Conservation (phyloP, 2,888 invertebrate genomes). For the Hybos culiciformis region DNA sequence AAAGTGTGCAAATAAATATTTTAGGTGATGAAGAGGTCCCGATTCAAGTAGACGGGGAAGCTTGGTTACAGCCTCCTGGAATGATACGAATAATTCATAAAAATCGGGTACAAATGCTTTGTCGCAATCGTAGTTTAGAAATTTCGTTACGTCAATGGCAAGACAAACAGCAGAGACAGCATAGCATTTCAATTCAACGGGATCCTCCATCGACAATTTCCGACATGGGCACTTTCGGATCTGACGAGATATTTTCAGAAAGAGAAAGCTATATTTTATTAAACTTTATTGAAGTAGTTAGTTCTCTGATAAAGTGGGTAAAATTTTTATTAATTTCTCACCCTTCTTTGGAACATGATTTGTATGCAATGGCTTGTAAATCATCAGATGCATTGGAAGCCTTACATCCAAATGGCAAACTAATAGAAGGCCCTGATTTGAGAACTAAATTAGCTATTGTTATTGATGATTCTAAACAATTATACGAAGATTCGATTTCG, state of each 20-base stretch:
- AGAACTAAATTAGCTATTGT: conserved; percentile 57
- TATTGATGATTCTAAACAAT: conserved; percentile 36
- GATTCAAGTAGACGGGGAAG: conserved; percentile 94
- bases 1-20: conserved; percentile 91
- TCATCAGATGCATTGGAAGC: conserved; percentile 54
- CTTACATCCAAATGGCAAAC: conserved; percentile 68
- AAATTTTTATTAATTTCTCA: conserved; percentile 52
- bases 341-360: conserved; percentile 52
- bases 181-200: conserved; percentile 38
- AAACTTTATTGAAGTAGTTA: conserved; percentile 69
- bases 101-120: conserved; percentile 92
- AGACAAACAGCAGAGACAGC: conserved; percentile 64
- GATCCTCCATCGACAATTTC: conserved; percentile 35
- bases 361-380: conserved; percentile 61
- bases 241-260: conserved; percentile 39
- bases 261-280: conserved; percentile 42
- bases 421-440: conserved; percentile 61
- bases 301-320: conserved; percentile 76
- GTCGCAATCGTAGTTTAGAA: conserved; percentile 79
- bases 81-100: conserved; percentile 93
- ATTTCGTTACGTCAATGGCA: conserved; percentile 80
- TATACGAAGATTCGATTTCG: conserved; percentile 60
- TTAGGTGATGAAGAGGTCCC: conserved; percentile 86
- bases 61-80: conserved; percentile 95
- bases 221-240: conserved; percentile 22